Evolutionary conservation across 2,888 invertebrate genomes (phyloP), one percentile per base, ranked within the genome.

Genomic region (Leptinotarsa juncta): DNA sequence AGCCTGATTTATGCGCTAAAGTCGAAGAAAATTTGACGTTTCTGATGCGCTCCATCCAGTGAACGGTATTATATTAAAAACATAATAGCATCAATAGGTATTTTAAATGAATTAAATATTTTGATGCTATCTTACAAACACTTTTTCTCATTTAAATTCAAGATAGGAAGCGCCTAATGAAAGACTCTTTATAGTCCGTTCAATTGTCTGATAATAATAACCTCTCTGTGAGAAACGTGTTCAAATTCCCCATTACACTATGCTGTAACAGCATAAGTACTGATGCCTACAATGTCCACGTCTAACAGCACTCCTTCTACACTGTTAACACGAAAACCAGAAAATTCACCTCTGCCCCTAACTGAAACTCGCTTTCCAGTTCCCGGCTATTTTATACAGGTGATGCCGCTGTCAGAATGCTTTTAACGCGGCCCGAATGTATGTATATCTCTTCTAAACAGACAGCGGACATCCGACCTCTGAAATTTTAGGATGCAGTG

Each of bases 361-460:
- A 62, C 32, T 62, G n/a, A 62, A 62, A 32, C 62, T 18, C 62
- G 15, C 62, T 32, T 62, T 15, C 32, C 4, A 12, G 26, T 62
- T 70, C 67, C 20, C 50, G 53, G 67, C 53, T 72, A 62, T 71
- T 67, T 76, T 72, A 76, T 72, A 76, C 74, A 74, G 65, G 76
- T 76, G 72, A 70, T 69, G 42, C 32, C 65, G 69, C 69, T 70
- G 74, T 71, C 74, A 71, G 73, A 67, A 73, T 71, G 76, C 73
- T 73, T 73, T 76, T 71, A 73, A 62, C 62, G 7, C 62, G 62
- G 16, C 15, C 62, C 5, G n/a, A 42, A 62, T 32, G 62, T 62
- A 32, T 32, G 10, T 62, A 62, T 16, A 32, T 62, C 42, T 42
- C 18, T 62, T 10, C 16, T n/a, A 62, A 62, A 62, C 32, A 42